Evolutionary conservation across 2,888 invertebrate species (phyloP), one percentile per base, ranked within the genome.

Genomic region (Drosophila cognata): DNA sequence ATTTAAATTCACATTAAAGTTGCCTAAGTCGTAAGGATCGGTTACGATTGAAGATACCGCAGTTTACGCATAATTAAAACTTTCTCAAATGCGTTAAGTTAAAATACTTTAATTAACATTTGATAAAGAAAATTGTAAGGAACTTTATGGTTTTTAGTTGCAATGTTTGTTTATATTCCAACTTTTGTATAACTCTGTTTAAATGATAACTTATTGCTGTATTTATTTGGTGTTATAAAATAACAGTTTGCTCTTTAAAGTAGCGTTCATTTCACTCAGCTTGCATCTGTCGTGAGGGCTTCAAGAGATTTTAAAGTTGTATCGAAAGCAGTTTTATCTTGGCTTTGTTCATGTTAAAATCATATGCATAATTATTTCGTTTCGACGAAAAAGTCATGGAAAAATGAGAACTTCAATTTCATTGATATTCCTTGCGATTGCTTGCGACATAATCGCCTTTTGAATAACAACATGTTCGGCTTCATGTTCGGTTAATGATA

Each of bases 1-100:
- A 79, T 71, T 89, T 84, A 68, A 87, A 82, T 66, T 46, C 63
- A 43, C 28, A 36, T 61, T 74, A 53, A 79, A 79, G 61, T 62
- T 61, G 33, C 16, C n/a, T 13, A 46, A 63, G 56, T 46, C 25
- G n/a, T 6, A 8, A 8, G 36, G 13, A 74, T 64, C 59, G 33
- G 36, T 31, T 56, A 43, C 31, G 50, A 58, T 59, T 58, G 59
- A 52, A 64, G 53, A 48, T 36, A 48, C 21, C 56, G 29, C 60
- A 53, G 36, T 66, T 61, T 21, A 71, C 50, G 75, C 60, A 51
- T 66, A 61, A 79, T 76, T 80, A 71, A 76, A 80, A 62, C 58
- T 65, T 71, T 61, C 29, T 4, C 4, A 53, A 53, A 33, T 52
- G 25, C 33, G n/a, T 29, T 63, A 43, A 76, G 65, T 62, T 63